phyloP scores from a whole-genome alignment of 92 coral and sea anemone species.

The Actinernus sp. region DNA sequence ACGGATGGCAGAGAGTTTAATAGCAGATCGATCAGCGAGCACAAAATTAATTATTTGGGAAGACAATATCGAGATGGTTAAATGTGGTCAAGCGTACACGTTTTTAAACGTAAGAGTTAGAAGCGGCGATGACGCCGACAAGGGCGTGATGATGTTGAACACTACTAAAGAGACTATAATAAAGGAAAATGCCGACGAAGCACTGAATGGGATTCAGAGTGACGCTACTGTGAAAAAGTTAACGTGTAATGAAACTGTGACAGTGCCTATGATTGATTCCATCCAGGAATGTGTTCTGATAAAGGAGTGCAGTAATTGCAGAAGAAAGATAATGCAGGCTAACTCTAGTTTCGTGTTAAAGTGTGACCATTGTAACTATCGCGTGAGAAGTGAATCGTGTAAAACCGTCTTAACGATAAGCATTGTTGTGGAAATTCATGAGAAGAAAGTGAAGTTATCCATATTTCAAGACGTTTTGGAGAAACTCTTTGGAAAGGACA shows the following conservation, averaged over 20 bases:
- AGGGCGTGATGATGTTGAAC: slow-evolving; percentile 22
- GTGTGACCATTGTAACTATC: slow-evolving; percentile 19
- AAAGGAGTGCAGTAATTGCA: slow-evolving; percentile 22
- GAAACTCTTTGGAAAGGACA: no score
- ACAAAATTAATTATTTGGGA: slow-evolving; percentile 33
- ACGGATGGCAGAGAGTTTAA: no score
- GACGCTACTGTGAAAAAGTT: slow-evolving; percentile 1
- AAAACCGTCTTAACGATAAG: neutral
- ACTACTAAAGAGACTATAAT: slow-evolving; percentile 31
- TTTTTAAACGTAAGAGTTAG: slow-evolving; percentile 24
- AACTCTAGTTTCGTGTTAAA: slow-evolving; percentile 15
- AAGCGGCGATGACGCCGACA: slow-evolving; percentile 9
- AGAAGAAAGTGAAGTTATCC: neutral
- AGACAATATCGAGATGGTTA: slow-evolving; percentile 32
- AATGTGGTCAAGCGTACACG: slow-evolving; percentile 14
- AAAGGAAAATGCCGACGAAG: no score
- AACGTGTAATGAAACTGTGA: neutral
- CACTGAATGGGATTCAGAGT: no score
- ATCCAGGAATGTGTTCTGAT: no score
- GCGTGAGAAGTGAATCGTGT: slow-evolving; percentile 7
- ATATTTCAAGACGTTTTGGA: no score
- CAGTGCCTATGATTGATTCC: slow-evolving; percentile 6
- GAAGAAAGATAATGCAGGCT: slow-evolving; percentile 24
- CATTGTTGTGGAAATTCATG: neutral
- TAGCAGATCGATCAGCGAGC: slow-evolving; percentile 12